Percentiles rank a stretch among this genome's conserved stretches.
phyloP scores from a whole-genome alignment of 2,113 vertebrate genomes.

The Onychostoma macrolepis region DNA sequence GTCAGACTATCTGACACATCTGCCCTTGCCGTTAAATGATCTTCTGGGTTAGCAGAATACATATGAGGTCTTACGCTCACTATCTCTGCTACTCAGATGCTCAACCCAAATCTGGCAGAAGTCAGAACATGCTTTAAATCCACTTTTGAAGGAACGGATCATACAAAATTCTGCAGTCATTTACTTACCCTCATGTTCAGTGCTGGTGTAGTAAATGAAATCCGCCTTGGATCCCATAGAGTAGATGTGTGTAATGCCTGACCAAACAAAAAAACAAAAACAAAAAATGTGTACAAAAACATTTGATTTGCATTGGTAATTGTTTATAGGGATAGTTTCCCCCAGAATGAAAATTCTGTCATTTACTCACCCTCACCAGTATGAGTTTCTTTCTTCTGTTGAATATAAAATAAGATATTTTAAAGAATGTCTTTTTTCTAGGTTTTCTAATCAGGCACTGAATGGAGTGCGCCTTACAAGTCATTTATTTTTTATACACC shows the following conservation, averaged over 20 bases:
- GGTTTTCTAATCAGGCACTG: background rate
- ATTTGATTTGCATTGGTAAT: background rate
- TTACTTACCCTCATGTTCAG: background rate
- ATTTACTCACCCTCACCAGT: background rate
- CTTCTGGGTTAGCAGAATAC: background rate
- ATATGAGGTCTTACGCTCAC: background rate
- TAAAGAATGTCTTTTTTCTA: background rate
- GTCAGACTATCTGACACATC: conserved; percentile 23
- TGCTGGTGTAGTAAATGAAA: background rate
- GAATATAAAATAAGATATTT: background rate
- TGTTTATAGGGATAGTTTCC: background rate
- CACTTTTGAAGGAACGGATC: background rate
- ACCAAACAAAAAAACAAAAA: background rate
- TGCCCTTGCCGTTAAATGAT: background rate
- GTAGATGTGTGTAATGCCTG: background rate
- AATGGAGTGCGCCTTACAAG: background rate
- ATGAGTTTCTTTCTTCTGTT: background rate
- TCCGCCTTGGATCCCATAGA: background rate
- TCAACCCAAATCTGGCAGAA: background rate
- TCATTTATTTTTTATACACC: background rate
- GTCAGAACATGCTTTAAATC: background rate
- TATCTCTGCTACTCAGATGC: background rate
- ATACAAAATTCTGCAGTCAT: background rate
- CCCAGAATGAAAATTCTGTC: background rate
- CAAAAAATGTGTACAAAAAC: background rate